These are phyloP conservation scores for Dastarcus helophoroides DNA, from an alignment of 2,888 invertebrate genomes.

Conservation along the genomic window DNA sequence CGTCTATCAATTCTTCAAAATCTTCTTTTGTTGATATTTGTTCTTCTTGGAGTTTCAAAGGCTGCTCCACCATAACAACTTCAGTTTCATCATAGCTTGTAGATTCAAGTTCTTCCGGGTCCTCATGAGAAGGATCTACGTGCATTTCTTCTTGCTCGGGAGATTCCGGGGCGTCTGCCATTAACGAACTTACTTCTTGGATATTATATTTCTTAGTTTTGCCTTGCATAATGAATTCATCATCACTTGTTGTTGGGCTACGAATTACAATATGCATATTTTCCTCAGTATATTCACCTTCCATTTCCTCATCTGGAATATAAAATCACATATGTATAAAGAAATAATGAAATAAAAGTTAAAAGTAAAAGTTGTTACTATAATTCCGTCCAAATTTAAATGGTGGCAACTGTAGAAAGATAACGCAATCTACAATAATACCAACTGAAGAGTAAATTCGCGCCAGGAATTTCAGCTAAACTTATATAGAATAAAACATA, in stretches of 20 bases:
- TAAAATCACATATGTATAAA: no score
- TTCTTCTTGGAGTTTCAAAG: constrained; percentile 49
- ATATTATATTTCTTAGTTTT: constrained; percentile 31
- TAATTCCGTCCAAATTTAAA: no score
- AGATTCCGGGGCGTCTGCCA: constrained; percentile 42
- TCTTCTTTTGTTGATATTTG: constrained; percentile 54
- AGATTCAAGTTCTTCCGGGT: constrained; percentile 38
- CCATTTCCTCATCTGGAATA: constrained; percentile 29
- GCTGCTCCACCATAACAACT: constrained; percentile 50
- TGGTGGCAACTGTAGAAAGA: no score
- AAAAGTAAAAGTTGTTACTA: no score
- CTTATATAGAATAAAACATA: no score
- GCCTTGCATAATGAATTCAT: constrained; percentile 34
- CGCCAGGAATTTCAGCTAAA: no score
- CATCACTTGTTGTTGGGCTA: constrained; percentile 36
- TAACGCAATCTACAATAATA: no score
- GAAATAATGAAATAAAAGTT: no score
- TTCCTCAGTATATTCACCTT: constrained; percentile 27
- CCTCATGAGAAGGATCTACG: constrained; percentile 35
- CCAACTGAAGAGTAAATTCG: no score
- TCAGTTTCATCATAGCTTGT: constrained; percentile 43
- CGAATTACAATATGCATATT: constrained; percentile 31
- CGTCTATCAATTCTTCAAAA: constrained; percentile 54
- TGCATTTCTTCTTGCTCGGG: constrained; percentile 42
- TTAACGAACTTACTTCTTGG: constrained; percentile 32